Base-by-base conservation (phyloP, 1,140 invertebrate genomes). In the Ceratosolen solmsi region DNA sequence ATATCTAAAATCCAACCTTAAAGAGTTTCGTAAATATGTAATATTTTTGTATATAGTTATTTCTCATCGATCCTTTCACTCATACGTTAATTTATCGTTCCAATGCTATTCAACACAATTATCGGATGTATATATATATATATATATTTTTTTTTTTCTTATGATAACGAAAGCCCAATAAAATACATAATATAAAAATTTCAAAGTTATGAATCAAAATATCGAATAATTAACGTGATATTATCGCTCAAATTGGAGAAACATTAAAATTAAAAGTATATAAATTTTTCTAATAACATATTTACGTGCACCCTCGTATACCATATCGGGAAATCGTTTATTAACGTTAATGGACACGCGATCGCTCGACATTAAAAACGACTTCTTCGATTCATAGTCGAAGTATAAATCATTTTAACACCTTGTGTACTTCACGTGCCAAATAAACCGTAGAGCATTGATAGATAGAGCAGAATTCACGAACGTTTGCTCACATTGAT, bases 331-430 rank as follows among this genome's bases (percentile, higher is more conserved):
- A 0, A 7, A 38, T 68, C 33, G 15, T 68, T 68, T 22, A 38
- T 38, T 68, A 68, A 38, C 17, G 33, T 11, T 65, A 38, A 38
- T 11, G 0, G n/a, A 68, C 17, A 8, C 4, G 1, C 11, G 13
- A 0, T 13, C 30, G 17, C 13, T 15, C 51, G 20, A 22, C 51
- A 15, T 20, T 36, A 65, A 22, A 60, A 65, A 36, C 63, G 11
- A 65, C 63, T 36, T 4, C 9, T 65, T 36, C 1, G 20, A 36
- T n/a, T 15, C 33, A 65, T 20, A 9, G 63, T 65, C 27, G 3
- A 36, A 36, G 36, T 20, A 65, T 36, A 36, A 36, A 68, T 68
- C 63, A 68, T 68, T 68, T 68, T 68, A 0, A n/a, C 63, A 38
- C 17, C 63, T 68, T 17, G 0, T 0, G 0, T n/a, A n/a, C 0